Evolutionary conservation across 2,888 invertebrate species (phyloP).

Genomic region (Hylaea fasciaria): DNA sequence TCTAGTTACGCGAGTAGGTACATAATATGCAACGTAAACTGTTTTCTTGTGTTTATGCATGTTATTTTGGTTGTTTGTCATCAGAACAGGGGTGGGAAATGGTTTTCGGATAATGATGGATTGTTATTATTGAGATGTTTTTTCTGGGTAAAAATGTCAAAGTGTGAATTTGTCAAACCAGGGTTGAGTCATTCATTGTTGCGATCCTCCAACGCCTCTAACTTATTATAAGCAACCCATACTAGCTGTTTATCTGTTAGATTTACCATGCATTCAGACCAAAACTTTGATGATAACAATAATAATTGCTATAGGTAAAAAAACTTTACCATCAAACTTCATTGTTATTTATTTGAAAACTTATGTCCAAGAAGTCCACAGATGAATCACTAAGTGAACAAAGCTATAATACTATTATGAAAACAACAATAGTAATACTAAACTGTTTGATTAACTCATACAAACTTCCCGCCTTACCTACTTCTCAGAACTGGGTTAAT

Average conservation of each 20-base stretch:
- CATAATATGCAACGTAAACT: constrained; percentile 71
- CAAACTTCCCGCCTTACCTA: neutral
- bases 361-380: constrained; percentile 13
- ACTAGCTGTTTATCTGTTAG: constrained; percentile 58
- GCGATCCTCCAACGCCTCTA: constrained; percentile 61
- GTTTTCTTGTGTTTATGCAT: constrained; percentile 59
- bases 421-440: neutral
- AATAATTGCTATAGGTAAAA: neutral
- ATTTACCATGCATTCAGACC: constrained; percentile 5
- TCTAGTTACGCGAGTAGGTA: constrained; percentile 77
- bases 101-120: constrained; percentile 61
- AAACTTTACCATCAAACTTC: neutral
- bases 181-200: constrained; percentile 85
- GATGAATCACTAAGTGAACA: constrained; percentile 18
- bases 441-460: neutral
- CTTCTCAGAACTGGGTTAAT: constrained; percentile 3
- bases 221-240: constrained; percentile 55
- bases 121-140: constrained; percentile 70
- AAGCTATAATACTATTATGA: constrained; percentile 15
- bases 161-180: constrained; percentile 82
- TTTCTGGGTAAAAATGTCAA: constrained; percentile 80
- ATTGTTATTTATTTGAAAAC: neutral
- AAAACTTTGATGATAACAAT: constrained; percentile 1
- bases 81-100: constrained; percentile 51
- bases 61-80: constrained; percentile 58